These are phyloP conservation scores for Limanda limanda DNA, from an alignment of 2,113 vertebrate genomes.

Conservation along the genomic window DNA sequence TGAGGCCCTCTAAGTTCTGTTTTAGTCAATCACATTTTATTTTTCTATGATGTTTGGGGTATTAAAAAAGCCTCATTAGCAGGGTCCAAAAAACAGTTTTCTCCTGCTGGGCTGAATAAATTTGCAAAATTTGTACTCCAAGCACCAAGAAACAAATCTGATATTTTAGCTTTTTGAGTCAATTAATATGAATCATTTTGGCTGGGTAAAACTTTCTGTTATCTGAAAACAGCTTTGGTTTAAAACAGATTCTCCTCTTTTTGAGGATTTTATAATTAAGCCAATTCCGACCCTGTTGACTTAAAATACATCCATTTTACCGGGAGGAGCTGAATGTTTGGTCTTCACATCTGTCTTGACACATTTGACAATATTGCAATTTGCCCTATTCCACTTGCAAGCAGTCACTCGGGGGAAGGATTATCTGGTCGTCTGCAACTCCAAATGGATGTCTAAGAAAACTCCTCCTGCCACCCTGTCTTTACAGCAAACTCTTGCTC, in stretches of 20 bases:
- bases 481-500: neutral
- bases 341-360: neutral
- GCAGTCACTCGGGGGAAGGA: neutral
- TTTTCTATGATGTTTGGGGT: conserved; percentile 22
- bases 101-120: conserved; percentile 10
- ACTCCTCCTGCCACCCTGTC: neutral
- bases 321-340: neutral
- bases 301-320: neutral
- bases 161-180: neutral
- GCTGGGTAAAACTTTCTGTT: neutral
- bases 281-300: neutral
- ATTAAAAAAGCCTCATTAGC: conserved; percentile 31
- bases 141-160: neutral
- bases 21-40: conserved; percentile 37
- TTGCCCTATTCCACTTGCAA: too few relatives aligned
- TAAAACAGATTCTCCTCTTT: neutral
- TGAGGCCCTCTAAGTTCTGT: conserved; percentile 7
- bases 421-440: neutral
- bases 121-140: conserved; percentile 17
- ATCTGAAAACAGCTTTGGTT: neutral
- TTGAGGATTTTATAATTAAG: neutral
- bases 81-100: conserved; percentile 10
- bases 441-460: neutral
- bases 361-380: too few relatives aligned
- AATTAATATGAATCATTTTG: neutral